Percentiles rank a stretch among this genome's conserved stretches.
Conservation (phyloP, 1,140 invertebrate genomes). For the Caerostris extrusa region DNA sequence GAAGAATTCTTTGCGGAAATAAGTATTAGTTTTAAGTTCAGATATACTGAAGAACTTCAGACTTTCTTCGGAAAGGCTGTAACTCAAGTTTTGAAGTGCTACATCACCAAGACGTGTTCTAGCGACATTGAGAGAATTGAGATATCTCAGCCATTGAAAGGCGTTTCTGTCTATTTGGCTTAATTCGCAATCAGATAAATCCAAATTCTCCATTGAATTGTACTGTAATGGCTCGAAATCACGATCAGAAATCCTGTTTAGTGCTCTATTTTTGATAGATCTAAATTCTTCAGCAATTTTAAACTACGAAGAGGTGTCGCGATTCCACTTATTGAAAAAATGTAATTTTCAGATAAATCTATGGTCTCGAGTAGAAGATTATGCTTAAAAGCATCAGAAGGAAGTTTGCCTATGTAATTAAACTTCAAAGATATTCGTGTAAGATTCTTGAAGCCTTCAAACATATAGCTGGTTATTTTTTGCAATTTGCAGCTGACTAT, state of each 20-base stretch:
- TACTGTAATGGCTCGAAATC: background rate
- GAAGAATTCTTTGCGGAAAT: background rate
- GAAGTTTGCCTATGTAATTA: background rate
- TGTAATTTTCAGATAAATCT: background rate
- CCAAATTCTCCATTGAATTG: background rate
- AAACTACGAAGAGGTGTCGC: background rate
- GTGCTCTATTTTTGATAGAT: background rate
- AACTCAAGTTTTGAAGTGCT: background rate
- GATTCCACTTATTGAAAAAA: background rate
- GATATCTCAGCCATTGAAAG: background rate
- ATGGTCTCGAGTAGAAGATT: background rate
- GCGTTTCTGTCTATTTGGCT: background rate
- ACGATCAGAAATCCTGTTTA: background rate
- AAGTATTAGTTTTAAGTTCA: background rate
- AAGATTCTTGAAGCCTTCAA: conserved; percentile 21
- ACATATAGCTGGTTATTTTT: background rate
- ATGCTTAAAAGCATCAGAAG: background rate
- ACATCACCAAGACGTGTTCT: background rate
- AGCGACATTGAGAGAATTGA: background rate
- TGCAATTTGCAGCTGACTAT: background rate
- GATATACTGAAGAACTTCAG: background rate
- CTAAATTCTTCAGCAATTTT: background rate
- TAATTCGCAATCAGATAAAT: background rate
- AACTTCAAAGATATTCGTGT: background rate
- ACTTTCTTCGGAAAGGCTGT: background rate